Evolutionary conservation across 1,140 invertebrate species (phyloP).

Genomic region (Drosophila trapezifrons): DNA sequence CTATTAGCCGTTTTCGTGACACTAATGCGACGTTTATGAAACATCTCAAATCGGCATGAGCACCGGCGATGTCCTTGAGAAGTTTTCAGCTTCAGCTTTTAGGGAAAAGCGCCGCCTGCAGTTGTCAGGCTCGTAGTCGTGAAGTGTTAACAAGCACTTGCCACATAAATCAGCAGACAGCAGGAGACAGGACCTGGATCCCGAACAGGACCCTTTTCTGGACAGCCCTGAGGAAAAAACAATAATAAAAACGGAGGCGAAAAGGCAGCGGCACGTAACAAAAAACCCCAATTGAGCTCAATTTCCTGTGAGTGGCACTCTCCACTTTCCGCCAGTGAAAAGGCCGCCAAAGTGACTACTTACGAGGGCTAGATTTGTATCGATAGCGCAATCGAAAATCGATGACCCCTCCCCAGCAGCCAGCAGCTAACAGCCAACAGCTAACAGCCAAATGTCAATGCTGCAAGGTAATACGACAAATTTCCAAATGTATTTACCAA

Average conservation of each 20-base stretch:
- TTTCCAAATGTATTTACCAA: conserved; percentile 54
- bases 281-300: conserved; percentile 63
- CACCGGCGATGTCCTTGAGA: conserved; percentile 13
- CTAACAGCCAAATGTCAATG: conserved; percentile 37
- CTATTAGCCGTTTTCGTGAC: conserved; percentile 55
- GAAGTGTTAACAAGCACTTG: conserved; percentile 64
- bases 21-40: conserved; percentile 81
- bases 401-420: conserved; percentile 42
- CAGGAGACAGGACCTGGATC: conserved; percentile 3
- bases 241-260: conserved; percentile 33
- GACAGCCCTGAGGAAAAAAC: conserved; percentile 11
- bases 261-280: conserved; percentile 55
- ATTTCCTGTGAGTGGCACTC: conserved; percentile 55
- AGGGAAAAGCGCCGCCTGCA: conserved; percentile 51
- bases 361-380: conserved; percentile 50
- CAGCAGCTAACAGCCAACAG: conserved; percentile 17
- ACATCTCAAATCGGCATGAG: conserved; percentile 53
- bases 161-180: conserved; percentile 63
- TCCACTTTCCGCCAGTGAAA: conserved; percentile 12
- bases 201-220: conserved; percentile 34
- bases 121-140: conserved; percentile 51
- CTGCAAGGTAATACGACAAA: conserved; percentile 55
- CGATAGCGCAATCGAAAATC: conserved; percentile 72
- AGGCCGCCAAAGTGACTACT: conserved; percentile 62
- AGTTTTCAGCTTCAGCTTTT: conserved; percentile 27